A percentile compares a stretch with the other conserved stretches of the same genome.
phyloP scores from a whole-genome alignment of 2,113 vertebrate genomes.

The Sebastes schlegelii region DNA sequence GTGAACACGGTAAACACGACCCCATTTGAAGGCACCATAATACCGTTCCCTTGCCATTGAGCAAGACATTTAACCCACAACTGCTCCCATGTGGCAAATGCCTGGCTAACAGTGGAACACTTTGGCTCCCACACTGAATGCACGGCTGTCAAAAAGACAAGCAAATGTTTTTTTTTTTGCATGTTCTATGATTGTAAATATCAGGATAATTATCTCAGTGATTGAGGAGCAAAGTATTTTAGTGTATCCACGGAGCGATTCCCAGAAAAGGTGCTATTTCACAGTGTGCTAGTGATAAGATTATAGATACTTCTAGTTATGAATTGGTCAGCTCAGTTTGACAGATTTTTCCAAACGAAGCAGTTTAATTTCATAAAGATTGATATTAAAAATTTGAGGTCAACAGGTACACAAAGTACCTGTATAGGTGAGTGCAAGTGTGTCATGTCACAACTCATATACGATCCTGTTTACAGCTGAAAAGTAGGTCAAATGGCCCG shows the following conservation, averaged over 20 bases:
- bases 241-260: background rate
- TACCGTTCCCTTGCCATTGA: background rate
- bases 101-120: background rate
- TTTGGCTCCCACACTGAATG: background rate
- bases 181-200: background rate
- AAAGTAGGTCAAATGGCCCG: conserved; percentile 14
- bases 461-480: background rate
- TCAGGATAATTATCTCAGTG: background rate
- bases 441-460: background rate
- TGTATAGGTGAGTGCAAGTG: background rate
- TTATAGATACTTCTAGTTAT: background rate
- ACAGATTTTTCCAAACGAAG: background rate
- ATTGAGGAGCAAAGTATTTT: background rate
- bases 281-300: background rate
- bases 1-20: too few relatives aligned
- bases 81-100: background rate
- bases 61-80: background rate
- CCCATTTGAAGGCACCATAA: too few relatives aligned
- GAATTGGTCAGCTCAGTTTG: background rate
- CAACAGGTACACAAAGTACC: background rate
- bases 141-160: background rate
- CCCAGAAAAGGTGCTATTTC: background rate
- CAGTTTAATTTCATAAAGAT: background rate
- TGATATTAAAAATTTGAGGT: background rate
- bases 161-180: background rate